Evolutionary conservation across 2,888 invertebrate genomes (phyloP), one percentile per base, ranked within the genome.

Genomic region (Caprella mutica): DNA sequence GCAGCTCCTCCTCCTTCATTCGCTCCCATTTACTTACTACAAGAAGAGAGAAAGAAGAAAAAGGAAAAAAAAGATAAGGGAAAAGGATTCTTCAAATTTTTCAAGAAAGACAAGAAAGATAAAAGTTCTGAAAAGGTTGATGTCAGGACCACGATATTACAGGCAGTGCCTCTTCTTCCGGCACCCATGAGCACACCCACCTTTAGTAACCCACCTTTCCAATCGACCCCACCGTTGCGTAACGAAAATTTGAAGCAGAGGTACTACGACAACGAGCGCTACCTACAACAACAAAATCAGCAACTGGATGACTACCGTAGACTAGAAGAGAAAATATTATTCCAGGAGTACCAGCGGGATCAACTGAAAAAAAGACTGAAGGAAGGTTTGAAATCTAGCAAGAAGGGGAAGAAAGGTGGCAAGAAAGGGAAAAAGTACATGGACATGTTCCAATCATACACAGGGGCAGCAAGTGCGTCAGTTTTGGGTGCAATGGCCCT

Each of bases 211-310:
- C n/a, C n/a, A n/a, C n/a, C n/a, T n/a, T n/a, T n/a, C n/a, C n/a
- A n/a, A n/a, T n/a, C n/a, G n/a, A n/a, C n/a, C n/a, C n/a, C n/a
- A n/a, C n/a, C n/a, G n/a, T n/a, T 40, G 9, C 43, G 55, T 30
- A 27, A 38, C 3, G 24, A 55, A 29, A 35, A 39, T 19, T 46
- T 55, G 2, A 19, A 52, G 52, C 33, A 17, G 33, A 42, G 56
- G 53, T 43, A 23, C 17, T 23, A 53, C 19, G 27, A 43, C 21
- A 60, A 60, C 21, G 35, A 58, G 19, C 52, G 55, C 19, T 21
- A 35, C 21, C 71, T 96, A 90, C 93, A 93, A 94, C 33, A 82
- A 75, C 68, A 87, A 79, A 69, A 82, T 84, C 4, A 87, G 77
- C 72, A 84, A 85, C 3, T 89, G 65, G 30, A 60, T 58, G 23